A percentile compares a stretch with the other conserved stretches of the same genome.
phyloP scores from a whole-genome alignment of 1,140 invertebrate species.

The Idris sp. region DNA sequence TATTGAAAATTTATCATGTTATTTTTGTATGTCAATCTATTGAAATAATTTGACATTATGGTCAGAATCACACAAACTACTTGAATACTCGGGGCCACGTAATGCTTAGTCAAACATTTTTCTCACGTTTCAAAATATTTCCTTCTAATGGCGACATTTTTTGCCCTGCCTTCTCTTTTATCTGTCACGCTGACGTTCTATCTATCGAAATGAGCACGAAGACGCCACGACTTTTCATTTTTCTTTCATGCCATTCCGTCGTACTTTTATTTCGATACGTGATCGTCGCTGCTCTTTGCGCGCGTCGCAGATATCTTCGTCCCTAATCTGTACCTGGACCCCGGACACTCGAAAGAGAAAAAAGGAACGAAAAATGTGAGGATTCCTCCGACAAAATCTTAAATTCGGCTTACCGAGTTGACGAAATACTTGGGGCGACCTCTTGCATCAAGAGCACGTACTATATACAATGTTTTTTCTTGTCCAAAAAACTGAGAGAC shows the following conservation, averaged over 20 bases:
- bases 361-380: conserved; percentile 55
- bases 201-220: conserved; percentile 42
- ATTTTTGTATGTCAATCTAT: conserved; percentile 14
- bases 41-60: conserved; percentile 19
- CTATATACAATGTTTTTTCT: conserved; percentile 2
- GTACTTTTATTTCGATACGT: conserved; percentile 56
- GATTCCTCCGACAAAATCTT: conserved; percentile 69
- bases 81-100: conserved; percentile 15
- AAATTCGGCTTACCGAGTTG: conserved; percentile 71
- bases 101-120: conserved; percentile 51
- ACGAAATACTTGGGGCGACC: conserved; percentile 67
- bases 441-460: conserved; percentile 28
- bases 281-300: conserved; percentile 52
- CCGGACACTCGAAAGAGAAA: conserved; percentile 38
- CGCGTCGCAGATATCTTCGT: conserved; percentile 39
- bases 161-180: conserved; percentile 10
- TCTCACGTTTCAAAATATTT: conserved; percentile 52
- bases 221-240: conserved; percentile 44
- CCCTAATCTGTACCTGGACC: conserved; percentile 64
- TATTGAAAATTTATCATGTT: conserved; percentile 4
- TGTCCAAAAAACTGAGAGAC: conserved; percentile 18
- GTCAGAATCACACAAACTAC: neutral
- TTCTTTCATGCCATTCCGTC: conserved; percentile 44
- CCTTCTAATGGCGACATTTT: conserved; percentile 14
- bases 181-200: conserved; percentile 32